phyloP scores from a whole-genome alignment of 1,140 invertebrate genomes.

The Bombus sylvicola region DNA sequence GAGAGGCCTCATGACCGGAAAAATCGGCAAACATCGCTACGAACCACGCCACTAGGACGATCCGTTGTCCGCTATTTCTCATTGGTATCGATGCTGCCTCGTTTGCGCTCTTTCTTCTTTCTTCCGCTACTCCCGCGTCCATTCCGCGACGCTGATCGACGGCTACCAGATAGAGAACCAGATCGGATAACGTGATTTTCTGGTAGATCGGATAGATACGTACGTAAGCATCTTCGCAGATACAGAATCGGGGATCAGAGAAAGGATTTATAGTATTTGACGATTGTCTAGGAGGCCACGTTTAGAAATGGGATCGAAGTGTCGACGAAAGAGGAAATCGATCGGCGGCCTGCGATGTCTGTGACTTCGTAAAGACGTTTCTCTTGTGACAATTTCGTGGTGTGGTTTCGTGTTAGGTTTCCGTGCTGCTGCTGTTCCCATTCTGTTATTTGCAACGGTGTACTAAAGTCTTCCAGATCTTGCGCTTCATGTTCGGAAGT shows the following conservation, averaged over 20 bases:
- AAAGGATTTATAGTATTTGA: background rate
- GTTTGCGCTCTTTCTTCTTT: constrained; percentile 33
- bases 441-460: too few species aligned
- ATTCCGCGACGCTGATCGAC: constrained; percentile 22
- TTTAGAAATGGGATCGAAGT: background rate
- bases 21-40: constrained; percentile 57
- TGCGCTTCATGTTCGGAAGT: too few species aligned
- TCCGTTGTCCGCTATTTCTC: constrained; percentile 41
- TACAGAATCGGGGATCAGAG: background rate
- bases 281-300: background rate
- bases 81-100: constrained; percentile 39
- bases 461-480: too few species aligned
- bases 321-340: too few species aligned
- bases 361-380: too few species aligned
- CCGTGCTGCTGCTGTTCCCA: too few species aligned
- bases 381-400: too few species aligned
- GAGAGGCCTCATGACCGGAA: constrained; percentile 37
- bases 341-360: too few species aligned
- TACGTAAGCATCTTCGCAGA: background rate
- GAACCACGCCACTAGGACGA: constrained; percentile 42
- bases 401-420: too few species aligned
- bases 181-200: constrained; percentile 18
- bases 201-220: constrained; percentile 18
- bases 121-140: background rate
- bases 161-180: background rate